Percentiles rank a stretch among this genome's conserved stretches.
Evolutionary conservation across 37 sponge, comb jelly and placozoan species (phyloP).

Genomic region (Chondrilla cf. caribensis): DNA sequence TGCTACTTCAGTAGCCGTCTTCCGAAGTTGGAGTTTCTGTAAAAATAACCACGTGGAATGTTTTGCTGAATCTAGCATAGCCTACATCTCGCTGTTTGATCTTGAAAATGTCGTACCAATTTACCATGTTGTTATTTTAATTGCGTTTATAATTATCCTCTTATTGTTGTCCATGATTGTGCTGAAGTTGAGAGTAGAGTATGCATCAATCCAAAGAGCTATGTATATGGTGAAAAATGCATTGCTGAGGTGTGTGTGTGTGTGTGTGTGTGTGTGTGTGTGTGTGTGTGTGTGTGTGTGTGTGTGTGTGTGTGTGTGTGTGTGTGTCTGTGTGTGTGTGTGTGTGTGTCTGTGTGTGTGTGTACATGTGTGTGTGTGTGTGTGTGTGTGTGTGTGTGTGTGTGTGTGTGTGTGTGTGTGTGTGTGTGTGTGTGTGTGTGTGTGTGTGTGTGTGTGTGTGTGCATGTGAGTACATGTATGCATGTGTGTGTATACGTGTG

Average conservation of each 20-base stretch:
- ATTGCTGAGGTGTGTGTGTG: neutral
- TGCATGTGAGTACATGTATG: too few species aligned
- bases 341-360: neutral
- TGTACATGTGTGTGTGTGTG: neutral
- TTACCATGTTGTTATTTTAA: constrained; percentile 32
- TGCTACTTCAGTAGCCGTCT: constrained; percentile 37
- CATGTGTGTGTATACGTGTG: too few species aligned
- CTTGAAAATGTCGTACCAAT: constrained; percentile 47
- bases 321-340: neutral
- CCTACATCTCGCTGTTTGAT: constrained; percentile 42
- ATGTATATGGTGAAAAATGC: neutral
- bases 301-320: neutral
- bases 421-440: too few species aligned
- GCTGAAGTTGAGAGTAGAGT: neutral
- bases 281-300: constrained; percentile 5
- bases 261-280: constrained; percentile 20
- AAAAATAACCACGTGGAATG: constrained; percentile 47
- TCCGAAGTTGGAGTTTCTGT: constrained; percentile 24
- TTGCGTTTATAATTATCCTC: constrained; percentile 25
- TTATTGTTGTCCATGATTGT: neutral
- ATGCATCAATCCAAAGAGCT: neutral
- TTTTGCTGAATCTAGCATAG: constrained; percentile 37
- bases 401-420: too few species aligned
- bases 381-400: constrained; percentile 6
- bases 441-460: too few species aligned